Evolutionary conservation across 2,888 invertebrate species (phyloP).

Genomic region (Tineola bisselliella): DNA sequence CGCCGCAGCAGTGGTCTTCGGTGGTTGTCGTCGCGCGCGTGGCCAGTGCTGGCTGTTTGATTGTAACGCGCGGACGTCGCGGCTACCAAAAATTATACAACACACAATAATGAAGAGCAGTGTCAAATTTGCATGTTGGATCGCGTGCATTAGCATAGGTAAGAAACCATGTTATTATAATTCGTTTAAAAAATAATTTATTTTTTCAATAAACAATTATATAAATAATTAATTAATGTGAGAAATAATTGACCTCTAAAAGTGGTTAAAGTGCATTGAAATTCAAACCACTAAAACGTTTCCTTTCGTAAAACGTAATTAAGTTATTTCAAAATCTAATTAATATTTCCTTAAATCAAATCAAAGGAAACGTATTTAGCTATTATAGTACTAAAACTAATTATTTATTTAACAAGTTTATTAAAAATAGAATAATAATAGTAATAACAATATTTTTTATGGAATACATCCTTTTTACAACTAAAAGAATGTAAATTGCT

Average conservation of each 20-base stretch:
- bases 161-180: slow-evolving; percentile 24
- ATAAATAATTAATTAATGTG: no score
- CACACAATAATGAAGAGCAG: slow-evolving; percentile 37
- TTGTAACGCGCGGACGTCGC: slow-evolving; percentile 49
- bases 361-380: background rate
- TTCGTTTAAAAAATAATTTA: no score
- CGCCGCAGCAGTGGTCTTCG: slow-evolving; percentile 27
- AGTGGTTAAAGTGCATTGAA: background rate
- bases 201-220: no score
- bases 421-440: no score
- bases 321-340: background rate
- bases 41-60: slow-evolving; percentile 47
- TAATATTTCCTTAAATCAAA: background rate
- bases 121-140: slow-evolving; percentile 41
- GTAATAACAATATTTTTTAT: no score
- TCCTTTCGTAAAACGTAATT: background rate
- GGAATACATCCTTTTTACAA: background rate
- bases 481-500: background rate
- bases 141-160: slow-evolving; percentile 50
- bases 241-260: no score
- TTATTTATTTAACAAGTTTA: no score
- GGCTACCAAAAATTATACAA: slow-evolving; percentile 18
- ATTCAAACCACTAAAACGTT: background rate
- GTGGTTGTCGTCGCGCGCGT: slow-evolving; percentile 28
- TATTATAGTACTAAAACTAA: no score